phyloP scores from a whole-genome alignment of 2,888 invertebrate genomes.

The Philereme vetulata region DNA sequence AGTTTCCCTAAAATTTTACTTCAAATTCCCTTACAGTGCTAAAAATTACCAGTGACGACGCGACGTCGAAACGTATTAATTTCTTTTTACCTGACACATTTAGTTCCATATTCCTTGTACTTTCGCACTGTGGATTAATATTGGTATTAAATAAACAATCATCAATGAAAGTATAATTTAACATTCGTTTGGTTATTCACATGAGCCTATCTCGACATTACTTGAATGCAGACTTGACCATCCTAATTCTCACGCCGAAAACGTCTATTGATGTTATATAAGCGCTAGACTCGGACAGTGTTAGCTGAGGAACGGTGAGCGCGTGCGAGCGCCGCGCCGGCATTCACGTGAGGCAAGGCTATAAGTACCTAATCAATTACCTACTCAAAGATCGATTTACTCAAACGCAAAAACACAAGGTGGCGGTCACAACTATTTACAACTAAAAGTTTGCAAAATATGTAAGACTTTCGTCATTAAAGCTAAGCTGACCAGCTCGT shows the following conservation, averaged over 20 bases:
- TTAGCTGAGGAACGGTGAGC: neutral
- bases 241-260: constrained; percentile 23
- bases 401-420: too few relatives aligned
- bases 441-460: too few relatives aligned
- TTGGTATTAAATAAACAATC: neutral
- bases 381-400: too few relatives aligned
- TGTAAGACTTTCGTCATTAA: too few relatives aligned
- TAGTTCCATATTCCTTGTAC: neutral
- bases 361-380: too few relatives aligned
- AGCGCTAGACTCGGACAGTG: constrained; percentile 12
- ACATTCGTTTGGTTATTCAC: constrained; percentile 16
- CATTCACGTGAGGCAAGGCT: constrained; percentile 1
- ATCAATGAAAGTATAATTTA: constrained; percentile 16
- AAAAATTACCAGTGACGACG: too few relatives aligned
- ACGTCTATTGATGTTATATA: constrained; percentile 16
- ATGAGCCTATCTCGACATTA: constrained; percentile 15
- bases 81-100: too few relatives aligned
- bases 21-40: too few relatives aligned
- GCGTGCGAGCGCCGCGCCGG: constrained; percentile 2
- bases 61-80: too few relatives aligned
- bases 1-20: neutral
- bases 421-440: too few relatives aligned
- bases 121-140: neutral
- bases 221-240: constrained; percentile 8
- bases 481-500: too few relatives aligned